Evolutionary conservation across 2,888 invertebrate genomes (phyloP).

Genomic region (Noctua pronuba): DNA sequence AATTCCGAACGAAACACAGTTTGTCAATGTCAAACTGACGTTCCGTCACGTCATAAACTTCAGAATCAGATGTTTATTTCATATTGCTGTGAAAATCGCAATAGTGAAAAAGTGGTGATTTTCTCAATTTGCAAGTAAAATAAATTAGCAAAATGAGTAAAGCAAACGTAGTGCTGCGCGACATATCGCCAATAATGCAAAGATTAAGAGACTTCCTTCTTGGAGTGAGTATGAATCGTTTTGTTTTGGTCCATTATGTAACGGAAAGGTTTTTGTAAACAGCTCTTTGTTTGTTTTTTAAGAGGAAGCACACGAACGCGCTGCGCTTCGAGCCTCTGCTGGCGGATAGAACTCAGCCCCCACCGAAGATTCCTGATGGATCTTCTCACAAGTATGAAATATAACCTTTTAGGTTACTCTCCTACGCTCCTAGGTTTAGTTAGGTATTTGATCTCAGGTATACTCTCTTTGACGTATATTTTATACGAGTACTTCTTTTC

Average conservation of each 20-base stretch:
- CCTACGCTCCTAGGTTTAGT: background rate
- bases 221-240: slow-evolving; percentile 88
- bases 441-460: background rate
- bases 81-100: slow-evolving; percentile 15
- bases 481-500: background rate
- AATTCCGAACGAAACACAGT: slow-evolving; percentile 28
- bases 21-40: slow-evolving; percentile 32
- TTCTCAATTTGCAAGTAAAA: background rate
- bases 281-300: slow-evolving; percentile 62
- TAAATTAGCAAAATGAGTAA: slow-evolving; percentile 78
- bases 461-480: background rate
- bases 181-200: slow-evolving; percentile 92
- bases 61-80: slow-evolving; percentile 65
- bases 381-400: slow-evolving; percentile 91
- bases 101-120: slow-evolving; percentile 23
- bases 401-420: slow-evolving; percentile 33
- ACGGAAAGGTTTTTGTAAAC: slow-evolving; percentile 56
- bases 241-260: slow-evolving; percentile 75
- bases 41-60: slow-evolving; percentile 18
- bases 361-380: slow-evolving; percentile 95
- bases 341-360: slow-evolving; percentile 94
- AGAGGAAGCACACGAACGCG: slow-evolving; percentile 91
- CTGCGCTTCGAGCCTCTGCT: slow-evolving; percentile 92
- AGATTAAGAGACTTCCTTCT: slow-evolving; percentile 91
- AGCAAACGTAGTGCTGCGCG: slow-evolving; percentile 89